A percentile compares a stretch with the other conserved stretches of the same genome.
Evolutionary conservation across 2,888 invertebrate genomes (phyloP).

Genomic region (Ephialtes manifestator): DNA sequence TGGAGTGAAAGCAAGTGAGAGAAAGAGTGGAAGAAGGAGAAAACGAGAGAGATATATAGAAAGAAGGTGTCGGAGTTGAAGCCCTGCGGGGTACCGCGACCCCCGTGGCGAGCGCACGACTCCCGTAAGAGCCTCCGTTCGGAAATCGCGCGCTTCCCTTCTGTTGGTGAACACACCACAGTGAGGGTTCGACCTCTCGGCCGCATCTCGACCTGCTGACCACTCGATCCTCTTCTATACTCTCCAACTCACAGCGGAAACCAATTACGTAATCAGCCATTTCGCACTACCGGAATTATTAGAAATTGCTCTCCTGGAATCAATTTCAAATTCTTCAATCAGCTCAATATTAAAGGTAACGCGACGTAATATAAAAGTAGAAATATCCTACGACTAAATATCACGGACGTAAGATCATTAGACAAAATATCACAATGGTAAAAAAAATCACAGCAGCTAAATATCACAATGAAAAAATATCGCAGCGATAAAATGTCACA

Average conservation of each 20-base stretch:
- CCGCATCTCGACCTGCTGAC: slow-evolving; percentile 62
- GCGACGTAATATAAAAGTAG: too few species aligned
- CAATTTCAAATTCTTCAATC: not conserved
- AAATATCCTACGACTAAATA: too few species aligned
- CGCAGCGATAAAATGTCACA: too few species aligned
- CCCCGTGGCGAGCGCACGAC: slow-evolving; percentile 85
- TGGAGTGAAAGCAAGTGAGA: slow-evolving; percentile 36
- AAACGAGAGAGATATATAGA: slow-evolving; percentile 37
- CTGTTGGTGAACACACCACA: slow-evolving; percentile 34
- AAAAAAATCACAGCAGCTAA: too few species aligned
- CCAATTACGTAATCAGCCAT: slow-evolving; percentile 62
- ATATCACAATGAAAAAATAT: too few species aligned
- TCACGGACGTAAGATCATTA: too few species aligned
- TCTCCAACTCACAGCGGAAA: slow-evolving; percentile 58
- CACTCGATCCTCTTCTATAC: slow-evolving; percentile 65
- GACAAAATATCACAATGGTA: too few species aligned
- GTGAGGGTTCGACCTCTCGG: slow-evolving; percentile 59
- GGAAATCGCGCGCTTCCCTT: slow-evolving; percentile 73
- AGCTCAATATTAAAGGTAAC: too few species aligned
- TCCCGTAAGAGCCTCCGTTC: slow-evolving; percentile 85
- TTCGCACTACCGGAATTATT: slow-evolving; percentile 50
- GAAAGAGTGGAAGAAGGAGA: slow-evolving; percentile 24
- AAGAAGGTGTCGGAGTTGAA: slow-evolving; percentile 81
- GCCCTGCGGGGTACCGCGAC: slow-evolving; percentile 84
- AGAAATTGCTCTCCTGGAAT: slow-evolving; percentile 11